Evolutionary conservation across 2,113 vertebrate genomes (phyloP).

Genomic region (Xerus inauris): DNA sequence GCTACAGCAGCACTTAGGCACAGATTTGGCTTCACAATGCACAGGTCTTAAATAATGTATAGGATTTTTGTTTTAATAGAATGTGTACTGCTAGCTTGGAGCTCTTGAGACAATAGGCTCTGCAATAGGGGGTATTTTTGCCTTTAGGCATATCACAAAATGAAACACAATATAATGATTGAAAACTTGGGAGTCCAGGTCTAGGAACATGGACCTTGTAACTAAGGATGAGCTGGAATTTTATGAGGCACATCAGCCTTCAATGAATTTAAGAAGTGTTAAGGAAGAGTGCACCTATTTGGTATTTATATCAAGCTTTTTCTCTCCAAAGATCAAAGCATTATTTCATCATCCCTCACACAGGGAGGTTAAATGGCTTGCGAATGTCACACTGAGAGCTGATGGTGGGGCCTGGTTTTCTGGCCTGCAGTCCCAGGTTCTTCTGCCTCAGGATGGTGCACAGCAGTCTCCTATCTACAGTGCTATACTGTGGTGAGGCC

Average conservation of each 20-base stretch:
- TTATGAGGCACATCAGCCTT: constrained; percentile 28
- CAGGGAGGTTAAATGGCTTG: constrained; percentile 62
- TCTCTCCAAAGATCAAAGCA: constrained; percentile 66
- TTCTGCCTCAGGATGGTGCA: neutral
- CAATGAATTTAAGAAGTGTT: constrained; percentile 34
- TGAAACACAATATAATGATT: neutral
- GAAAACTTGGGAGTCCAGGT: constrained; percentile 34
- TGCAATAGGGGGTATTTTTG: constrained; percentile 48
- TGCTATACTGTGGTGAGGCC: neutral
- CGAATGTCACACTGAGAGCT: neutral
- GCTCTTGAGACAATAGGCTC: constrained; percentile 54
- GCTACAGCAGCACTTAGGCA: neutral
- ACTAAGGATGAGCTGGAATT: constrained; percentile 6
- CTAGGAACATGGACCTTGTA: neutral
- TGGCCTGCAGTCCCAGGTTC: neutral
- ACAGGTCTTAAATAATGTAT: constrained; percentile 70
- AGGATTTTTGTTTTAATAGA: neutral
- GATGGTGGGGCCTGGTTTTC: neutral
- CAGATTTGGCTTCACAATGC: constrained; percentile 44
- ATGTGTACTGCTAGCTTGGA: neutral
- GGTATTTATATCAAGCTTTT: constrained; percentile 55
- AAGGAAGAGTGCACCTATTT: constrained; percentile 22
- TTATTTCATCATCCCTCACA: constrained; percentile 67
- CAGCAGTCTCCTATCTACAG: neutral
- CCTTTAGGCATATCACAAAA: constrained; percentile 60